phyloP scores from a whole-genome alignment of 2,888 invertebrate species.

The Frankliniella fusca region DNA sequence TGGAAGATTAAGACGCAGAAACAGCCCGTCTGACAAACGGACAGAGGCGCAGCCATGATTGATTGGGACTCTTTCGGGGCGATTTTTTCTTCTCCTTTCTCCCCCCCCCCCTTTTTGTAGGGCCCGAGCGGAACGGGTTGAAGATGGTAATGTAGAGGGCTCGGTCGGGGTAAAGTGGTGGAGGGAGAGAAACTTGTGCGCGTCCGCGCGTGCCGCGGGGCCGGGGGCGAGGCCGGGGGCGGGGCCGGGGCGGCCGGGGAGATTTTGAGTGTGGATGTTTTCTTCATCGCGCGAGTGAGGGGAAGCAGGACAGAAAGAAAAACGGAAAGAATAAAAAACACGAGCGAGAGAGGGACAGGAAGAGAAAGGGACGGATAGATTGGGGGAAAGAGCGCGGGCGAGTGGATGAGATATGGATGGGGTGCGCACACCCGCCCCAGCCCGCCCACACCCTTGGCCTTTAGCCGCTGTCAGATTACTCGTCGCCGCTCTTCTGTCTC shows the following conservation, averaged over 20 bases:
- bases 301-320: too few relatives aligned
- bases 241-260: neutral
- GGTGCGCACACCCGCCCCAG: neutral
- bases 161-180: too few relatives aligned
- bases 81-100: neutral
- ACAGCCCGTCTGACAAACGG: too few relatives aligned
- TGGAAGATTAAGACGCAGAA: too few relatives aligned
- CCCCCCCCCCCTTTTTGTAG: neutral
- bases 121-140: neutral
- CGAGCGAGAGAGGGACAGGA: neutral
- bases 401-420: neutral
- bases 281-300: neutral
- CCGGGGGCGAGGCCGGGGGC: conserved; percentile 9
- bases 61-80: too few relatives aligned
- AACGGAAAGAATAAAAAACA: too few relatives aligned
- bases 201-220: neutral
- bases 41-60: too few relatives aligned
- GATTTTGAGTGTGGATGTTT: too few relatives aligned
- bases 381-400: neutral
- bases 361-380: neutral
- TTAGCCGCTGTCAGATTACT: too few relatives aligned
- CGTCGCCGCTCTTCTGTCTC: too few relatives aligned
- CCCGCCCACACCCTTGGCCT: too few relatives aligned
- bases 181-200: too few relatives aligned
- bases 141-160: neutral